Base-by-base conservation (phyloP, 2,113 vertebrate genomes). In the Psettodes erumei region DNA sequence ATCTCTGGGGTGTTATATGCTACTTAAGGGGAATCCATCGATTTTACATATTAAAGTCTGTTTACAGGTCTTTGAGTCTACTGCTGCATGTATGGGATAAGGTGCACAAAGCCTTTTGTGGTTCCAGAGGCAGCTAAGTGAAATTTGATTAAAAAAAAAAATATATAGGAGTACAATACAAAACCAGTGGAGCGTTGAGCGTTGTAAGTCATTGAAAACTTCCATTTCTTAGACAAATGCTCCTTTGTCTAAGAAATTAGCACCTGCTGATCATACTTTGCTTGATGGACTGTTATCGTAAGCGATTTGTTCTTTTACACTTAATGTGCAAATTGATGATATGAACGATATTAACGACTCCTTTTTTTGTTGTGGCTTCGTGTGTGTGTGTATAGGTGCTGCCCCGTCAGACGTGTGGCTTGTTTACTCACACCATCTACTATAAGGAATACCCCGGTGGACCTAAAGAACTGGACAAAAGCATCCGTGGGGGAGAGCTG, bases 351-450 rank as follows among this genome's bases (percentile, higher is more conserved):
- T 32, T 65, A 70, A 60, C 32, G 33, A 54, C 11, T 19, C 4
- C 35, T 38, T 23, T 15, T 45, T 69, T 65, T 43, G 6, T 32
- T 55, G 23, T 67, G 47, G 74, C 45, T 85, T 27, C 77, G 7
- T 78, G 48, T 71, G 47, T 88, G 74, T 91, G 67, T 80, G 63
- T 88, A 30, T 86, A 98, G 97, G 98, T 99, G 77, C 96, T 99
- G 91, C 97, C 97, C 63, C 95, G 98, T 55, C 98, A 99, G 91
- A 99, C 97, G 0, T 99, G 98, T 80, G 98, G 98, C 60, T 93
- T 99, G 73, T 99, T 99, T 91, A 99, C 97, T 47, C 98, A 99
- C 89, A 99, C 96, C 18, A 99, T 99, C 93, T 98, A 98, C 95
- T 98, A 99, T 90, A 97, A 97, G 82, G 98, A 99, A 72, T 99